A percentile compares a stretch with the other conserved stretches of the same genome.
Conservation (phyloP, 2,888 invertebrate genomes). For the Latrodectus elegans region DNA sequence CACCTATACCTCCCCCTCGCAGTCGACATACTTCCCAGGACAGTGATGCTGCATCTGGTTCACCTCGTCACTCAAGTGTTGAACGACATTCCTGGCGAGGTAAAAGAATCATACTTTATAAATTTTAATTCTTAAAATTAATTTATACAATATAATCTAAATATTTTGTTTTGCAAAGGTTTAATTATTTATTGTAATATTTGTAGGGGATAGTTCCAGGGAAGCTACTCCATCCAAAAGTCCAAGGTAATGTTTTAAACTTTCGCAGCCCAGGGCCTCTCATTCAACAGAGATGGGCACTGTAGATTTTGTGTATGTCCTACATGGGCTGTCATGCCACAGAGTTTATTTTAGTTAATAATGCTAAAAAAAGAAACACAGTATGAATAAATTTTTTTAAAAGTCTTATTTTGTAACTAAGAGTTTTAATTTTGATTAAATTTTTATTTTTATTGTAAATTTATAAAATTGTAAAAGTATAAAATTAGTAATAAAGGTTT, state of each 20-base stretch:
- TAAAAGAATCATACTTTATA: neutral
- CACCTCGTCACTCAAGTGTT: constrained; percentile 52
- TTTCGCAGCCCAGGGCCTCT: neutral
- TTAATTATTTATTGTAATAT: neutral
- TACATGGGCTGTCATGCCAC: too few relatives aligned
- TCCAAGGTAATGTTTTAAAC: constrained; percentile 40
- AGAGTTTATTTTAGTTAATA: too few relatives aligned
- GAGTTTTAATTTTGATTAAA: too few relatives aligned
- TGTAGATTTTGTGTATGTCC: too few relatives aligned
- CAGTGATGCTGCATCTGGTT: constrained; percentile 39
- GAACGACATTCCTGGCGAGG: constrained; percentile 59
- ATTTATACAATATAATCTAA: neutral
- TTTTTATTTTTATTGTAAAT: too few relatives aligned
- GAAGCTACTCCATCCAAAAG: constrained; percentile 69
- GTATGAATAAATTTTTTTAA: too few relatives aligned
- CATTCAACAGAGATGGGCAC: too few relatives aligned
- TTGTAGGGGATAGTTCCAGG: constrained; percentile 59
- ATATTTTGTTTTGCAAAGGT: too few relatives aligned
- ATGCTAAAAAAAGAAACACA: too few relatives aligned
- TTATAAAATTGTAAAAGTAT: too few relatives aligned
- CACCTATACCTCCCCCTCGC: constrained; percentile 64
- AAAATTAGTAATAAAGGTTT: too few relatives aligned
- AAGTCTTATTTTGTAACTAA: too few relatives aligned
- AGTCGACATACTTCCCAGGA: constrained; percentile 67
- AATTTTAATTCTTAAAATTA: neutral